Base-by-base conservation (phyloP, 2,797 vertebrate species). In the Hippoglossus hippoglossus region DNA sequence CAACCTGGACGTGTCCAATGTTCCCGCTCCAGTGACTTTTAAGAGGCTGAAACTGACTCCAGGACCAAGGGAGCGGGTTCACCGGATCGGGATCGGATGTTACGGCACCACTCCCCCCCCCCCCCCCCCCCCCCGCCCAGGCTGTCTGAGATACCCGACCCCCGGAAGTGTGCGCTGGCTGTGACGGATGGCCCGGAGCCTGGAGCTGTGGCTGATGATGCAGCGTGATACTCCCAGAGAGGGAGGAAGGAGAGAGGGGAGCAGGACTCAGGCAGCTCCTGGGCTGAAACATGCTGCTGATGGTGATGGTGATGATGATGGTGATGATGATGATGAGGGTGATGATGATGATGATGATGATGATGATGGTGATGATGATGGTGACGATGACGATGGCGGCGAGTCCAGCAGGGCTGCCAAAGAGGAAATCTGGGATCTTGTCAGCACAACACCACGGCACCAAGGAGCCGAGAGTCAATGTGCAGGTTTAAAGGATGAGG, bases 191-290 rank as follows among this genome's bases (percentile, higher is more conserved):
- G 75, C 67, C 18, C 5, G 11, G 44, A 74, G 76, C 67, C 56
- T n/a, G 61, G 60, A 81, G 81, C 82, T 77, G 39, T 16, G 68
- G 81, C 74, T 63, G 82, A 81, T 67, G 71, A 51, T 59, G 88
- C 74, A 79, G 81, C 21, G 11, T 69, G 86, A 93, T 92, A 91
- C 85, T 93, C 91, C 91, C 86, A 78, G 50, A 88, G 91, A 86
- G 86, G 19, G 34, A 36, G 19, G 36, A 41, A 51, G 54, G 39
- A 36, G 80, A 46, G 69, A 50, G 47, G 31, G 53, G 75, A 73
- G 71, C 57, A 7, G 26, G 70, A 53, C 71, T 76, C 53, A 70
- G 22, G 28, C 63, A 39, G 74, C 72, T 75, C 68, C 66, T 53
- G 56, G 76, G 75, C 75, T 77, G 4, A 67, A 60, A 60, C 59